Percentiles rank a stretch among this genome's conserved stretches.
These are phyloP conservation scores for Merluccius polli DNA, from an alignment of 2,797 vertebrate genomes.

Conservation along the genomic window DNA sequence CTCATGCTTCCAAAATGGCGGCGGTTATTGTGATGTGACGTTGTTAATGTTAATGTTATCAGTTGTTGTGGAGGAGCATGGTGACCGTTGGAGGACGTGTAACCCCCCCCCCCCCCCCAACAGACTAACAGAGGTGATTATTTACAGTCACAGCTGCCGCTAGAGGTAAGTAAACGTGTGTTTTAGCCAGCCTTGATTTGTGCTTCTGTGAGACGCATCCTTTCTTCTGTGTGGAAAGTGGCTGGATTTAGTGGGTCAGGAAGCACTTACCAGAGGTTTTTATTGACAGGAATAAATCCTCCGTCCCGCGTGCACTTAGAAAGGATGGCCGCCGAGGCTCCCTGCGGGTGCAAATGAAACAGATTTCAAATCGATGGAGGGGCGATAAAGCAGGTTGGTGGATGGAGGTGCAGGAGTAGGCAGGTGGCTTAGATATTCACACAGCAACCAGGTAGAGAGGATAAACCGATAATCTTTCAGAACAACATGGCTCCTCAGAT, in stretches of 20 bases:
- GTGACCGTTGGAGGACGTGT: conserved; percentile 63
- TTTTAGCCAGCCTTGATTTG: conserved; percentile 78
- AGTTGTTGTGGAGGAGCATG: conserved; percentile 58
- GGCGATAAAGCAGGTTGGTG: conserved; percentile 49
- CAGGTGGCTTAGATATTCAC: conserved; percentile 59
- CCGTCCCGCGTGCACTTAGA: conserved; percentile 72
- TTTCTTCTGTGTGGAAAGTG: conserved; percentile 68
- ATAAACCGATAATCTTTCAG: conserved; percentile 54
- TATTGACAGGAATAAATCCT: conserved; percentile 81
- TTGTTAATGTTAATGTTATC: neutral
- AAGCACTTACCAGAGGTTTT: conserved; percentile 80
- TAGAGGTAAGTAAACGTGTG: conserved; percentile 76
- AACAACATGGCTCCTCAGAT: conserved; percentile 8
- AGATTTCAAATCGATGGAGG: conserved; percentile 71
- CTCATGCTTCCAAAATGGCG: no score
- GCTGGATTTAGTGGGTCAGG: conserved; percentile 76
- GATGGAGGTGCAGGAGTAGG: conserved; percentile 24
- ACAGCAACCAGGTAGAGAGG: conserved; percentile 48
- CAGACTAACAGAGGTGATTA: conserved; percentile 69
- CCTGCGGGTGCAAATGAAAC: conserved; percentile 72
- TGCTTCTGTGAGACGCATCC: conserved; percentile 72
- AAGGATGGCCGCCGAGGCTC: conserved; percentile 73
- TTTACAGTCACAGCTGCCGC: conserved; percentile 71
- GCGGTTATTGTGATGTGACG: no score
- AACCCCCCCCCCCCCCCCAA: conserved; percentile 43